Evolutionary conservation across 2,888 invertebrate genomes (phyloP).

Genomic region (Tethea ocularis): DNA sequence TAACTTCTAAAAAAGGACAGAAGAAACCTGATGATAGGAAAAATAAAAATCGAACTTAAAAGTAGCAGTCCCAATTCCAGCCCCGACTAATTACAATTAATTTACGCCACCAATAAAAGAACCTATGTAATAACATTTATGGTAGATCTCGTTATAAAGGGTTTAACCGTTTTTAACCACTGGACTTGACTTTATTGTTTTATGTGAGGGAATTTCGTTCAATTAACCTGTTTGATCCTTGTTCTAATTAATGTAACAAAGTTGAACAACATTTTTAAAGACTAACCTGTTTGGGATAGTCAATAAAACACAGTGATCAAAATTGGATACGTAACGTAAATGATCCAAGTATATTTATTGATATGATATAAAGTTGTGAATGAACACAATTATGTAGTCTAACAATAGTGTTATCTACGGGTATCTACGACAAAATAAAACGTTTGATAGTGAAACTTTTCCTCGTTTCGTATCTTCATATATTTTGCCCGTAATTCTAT

Average conservation of each 20-base stretch:
- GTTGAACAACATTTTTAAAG: background rate
- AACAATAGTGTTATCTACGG: too few species aligned
- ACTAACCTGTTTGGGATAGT: background rate
- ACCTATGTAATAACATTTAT: conserved; percentile 22
- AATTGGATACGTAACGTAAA: background rate
- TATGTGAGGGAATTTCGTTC: background rate
- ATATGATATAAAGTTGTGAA: too few species aligned
- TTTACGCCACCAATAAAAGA: conserved; percentile 10
- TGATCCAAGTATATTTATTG: too few species aligned
- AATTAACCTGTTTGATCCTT: conserved; percentile 2
- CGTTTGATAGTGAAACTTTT: too few species aligned
- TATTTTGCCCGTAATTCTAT: too few species aligned
- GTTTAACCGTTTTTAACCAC: background rate
- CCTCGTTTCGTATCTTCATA: too few species aligned
- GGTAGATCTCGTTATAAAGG: conserved; percentile 14
- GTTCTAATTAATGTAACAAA: background rate
- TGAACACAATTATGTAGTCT: too few species aligned
- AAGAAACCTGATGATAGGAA: conserved; percentile 6
- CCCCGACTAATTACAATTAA: conserved; percentile 28
- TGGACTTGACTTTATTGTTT: background rate
- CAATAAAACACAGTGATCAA: background rate
- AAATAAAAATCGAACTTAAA: conserved; percentile 21
- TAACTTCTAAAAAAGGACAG: background rate
- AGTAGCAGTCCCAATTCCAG: conserved; percentile 20
- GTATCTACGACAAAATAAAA: too few species aligned